phyloP scores from a whole-genome alignment of 2,888 invertebrate species.

The Pristionchus exspectatus region DNA sequence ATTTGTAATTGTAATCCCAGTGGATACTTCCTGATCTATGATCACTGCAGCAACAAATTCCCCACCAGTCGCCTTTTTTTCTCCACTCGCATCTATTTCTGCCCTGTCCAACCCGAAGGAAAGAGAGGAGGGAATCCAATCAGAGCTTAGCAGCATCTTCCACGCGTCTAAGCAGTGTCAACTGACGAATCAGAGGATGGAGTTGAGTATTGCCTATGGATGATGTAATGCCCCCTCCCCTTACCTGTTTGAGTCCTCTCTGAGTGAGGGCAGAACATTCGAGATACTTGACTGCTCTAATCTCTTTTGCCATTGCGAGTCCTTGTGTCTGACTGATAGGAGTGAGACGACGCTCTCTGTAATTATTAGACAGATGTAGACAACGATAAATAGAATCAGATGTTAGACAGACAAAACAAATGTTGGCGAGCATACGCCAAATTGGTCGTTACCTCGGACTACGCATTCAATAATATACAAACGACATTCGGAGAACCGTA shows the following conservation, averaged over 20 bases:
- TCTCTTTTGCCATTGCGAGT: constrained; percentile 92
- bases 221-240: not conserved
- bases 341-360: constrained; percentile 84
- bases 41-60: not conserved
- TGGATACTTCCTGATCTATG: not conserved
- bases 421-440: not conserved
- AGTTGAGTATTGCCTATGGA: not conserved
- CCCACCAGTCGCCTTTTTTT: not conserved
- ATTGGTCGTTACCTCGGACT: not conserved
- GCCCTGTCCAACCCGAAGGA: not conserved
- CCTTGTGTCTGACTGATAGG: constrained; percentile 95
- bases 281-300: constrained; percentile 98
- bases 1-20: not conserved
- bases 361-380: not conserved
- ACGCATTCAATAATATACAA: not conserved
- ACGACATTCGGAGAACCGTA: not conserved
- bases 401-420: not conserved
- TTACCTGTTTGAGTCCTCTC: constrained; percentile 81
- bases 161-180: not conserved
- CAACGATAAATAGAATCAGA: not conserved
- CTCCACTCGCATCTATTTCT: constrained; percentile 6
- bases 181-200: not conserved
- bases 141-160: not conserved
- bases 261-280: constrained; percentile 99
- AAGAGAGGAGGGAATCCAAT: not conserved